Evolutionary conservation across 1,140 invertebrate genomes (phyloP).

Genomic region (Cheumatopsyche charites): DNA sequence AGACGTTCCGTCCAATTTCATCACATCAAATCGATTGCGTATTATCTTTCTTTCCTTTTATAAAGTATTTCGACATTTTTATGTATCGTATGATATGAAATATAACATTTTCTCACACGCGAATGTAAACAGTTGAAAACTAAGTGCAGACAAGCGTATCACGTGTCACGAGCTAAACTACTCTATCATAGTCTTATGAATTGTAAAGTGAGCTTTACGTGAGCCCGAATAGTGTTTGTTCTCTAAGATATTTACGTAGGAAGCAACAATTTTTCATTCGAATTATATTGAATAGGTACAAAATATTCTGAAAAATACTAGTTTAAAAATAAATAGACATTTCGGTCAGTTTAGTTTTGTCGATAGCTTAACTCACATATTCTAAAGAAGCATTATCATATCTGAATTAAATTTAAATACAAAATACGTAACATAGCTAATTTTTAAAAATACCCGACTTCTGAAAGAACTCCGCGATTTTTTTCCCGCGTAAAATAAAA

Average conservation of each 20-base stretch:
- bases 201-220: slow-evolving; percentile 18
- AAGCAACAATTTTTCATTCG: too few species aligned
- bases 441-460: too few species aligned
- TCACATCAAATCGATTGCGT: neutral
- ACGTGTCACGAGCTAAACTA: slow-evolving; percentile 14
- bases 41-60: neutral
- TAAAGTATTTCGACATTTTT: neutral
- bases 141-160: slow-evolving; percentile 5
- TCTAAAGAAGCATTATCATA: too few species aligned
- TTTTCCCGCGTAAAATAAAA: neutral
- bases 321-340: too few species aligned
- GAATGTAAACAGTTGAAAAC: neutral
- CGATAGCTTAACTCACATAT: too few species aligned
- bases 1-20: neutral
- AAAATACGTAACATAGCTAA: neutral
- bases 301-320: too few species aligned
- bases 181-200: slow-evolving; percentile 14
- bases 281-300: too few species aligned
- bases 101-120: neutral
- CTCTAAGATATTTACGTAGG: neutral
- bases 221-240: neutral
- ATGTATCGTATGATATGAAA: neutral
- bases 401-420: too few species aligned
- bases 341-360: neutral
- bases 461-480: too few species aligned